Base-by-base conservation (phyloP, 1,140 invertebrate genomes). In the Drosophila elegans region DNA sequence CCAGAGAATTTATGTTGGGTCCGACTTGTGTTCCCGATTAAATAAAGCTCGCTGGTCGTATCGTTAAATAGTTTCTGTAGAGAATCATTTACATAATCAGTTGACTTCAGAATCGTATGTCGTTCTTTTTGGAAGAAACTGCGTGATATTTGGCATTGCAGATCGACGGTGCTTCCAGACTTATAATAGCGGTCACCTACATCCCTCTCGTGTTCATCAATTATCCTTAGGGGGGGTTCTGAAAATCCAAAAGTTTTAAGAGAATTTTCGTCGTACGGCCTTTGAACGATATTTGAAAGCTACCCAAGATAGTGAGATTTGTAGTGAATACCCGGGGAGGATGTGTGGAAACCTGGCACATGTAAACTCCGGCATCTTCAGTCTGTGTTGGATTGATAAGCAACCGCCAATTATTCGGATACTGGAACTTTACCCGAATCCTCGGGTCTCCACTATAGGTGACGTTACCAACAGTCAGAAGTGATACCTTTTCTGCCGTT, bases 271-370 rank as follows among this genome's bases (percentile, higher is more conserved):
- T 7, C 1, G 2, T 3, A 9, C 11, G 3, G n/a, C 13, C 5
- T 1, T 2, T 3, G 12, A 9, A 7, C 10, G 4, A 4, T 12
- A 44, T 45, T 21, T 27, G 9, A 3, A 3, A 16, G 93, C 92
- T 92, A 94, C 95, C 94, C 86, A 95, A 91, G 75, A 95, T 94
- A 67, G 94, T 95, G 36, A 95, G 91, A 81, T 94, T 95, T 38
- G 94, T 94, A 71, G 94, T 94, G 83, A 95, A 94, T 10, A 95
- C 94, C 81, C 94, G 93, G 56, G 96, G 96, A n/a, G 96, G 96
- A 93, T 97, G 96, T 38, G 96, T 97, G 7, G 96, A 95, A 78
- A 97, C 96, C 95, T 97, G 96, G 93, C 96, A 97, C 93, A 97
- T 96, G 67, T 97, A 97, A 10, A 96, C 93, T 12, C 96, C 96